A percentile compares a stretch with the other conserved stretches of the same genome.
These are phyloP conservation scores for Ptychoptera contaminata DNA, from an alignment of 2,888 invertebrate genomes.

Conservation along the genomic window DNA sequence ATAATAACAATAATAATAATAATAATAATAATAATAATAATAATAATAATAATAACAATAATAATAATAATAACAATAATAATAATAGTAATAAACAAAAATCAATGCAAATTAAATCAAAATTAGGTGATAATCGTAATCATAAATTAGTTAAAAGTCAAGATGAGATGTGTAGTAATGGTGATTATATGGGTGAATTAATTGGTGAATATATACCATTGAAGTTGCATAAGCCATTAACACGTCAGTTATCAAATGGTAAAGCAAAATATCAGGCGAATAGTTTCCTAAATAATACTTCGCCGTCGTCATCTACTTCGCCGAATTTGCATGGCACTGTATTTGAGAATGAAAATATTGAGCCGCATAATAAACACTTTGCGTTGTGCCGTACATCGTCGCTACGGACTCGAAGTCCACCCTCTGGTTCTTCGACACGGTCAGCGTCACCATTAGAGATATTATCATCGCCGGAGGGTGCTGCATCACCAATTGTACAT, in stretches of 20 bases:
- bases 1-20: too few species aligned
- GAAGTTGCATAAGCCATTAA: conserved; percentile 52
- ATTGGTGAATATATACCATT: conserved; percentile 23
- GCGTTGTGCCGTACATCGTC: conserved; percentile 19
- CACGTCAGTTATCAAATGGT: conserved; percentile 46
- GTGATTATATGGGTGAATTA: conserved; percentile 13
- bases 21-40: too few species aligned
- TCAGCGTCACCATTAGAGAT: conserved; percentile 30
- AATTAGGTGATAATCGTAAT: conserved; percentile 17
- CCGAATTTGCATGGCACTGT: neutral
- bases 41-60: too few species aligned
- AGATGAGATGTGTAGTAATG: neutral
- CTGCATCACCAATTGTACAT: conserved; percentile 6
- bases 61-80: too few species aligned
- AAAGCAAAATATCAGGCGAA: conserved; percentile 27
- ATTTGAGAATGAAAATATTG: neutral
- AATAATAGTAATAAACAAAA: too few species aligned
- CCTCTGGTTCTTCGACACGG: conserved; percentile 29
- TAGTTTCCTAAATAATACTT: conserved; percentile 30
- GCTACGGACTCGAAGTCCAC: conserved; percentile 25
- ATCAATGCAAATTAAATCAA: conserved; percentile 18
- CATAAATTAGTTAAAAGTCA: neutral
- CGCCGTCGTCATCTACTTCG: too few species aligned
- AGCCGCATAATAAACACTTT: conserved; percentile 9
- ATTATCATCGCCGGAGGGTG: conserved; percentile 13